Evolutionary conservation across 2,113 vertebrate genomes (phyloP), one percentile per base, ranked within the genome.

Genomic region (Oceanites oceanicus): DNA sequence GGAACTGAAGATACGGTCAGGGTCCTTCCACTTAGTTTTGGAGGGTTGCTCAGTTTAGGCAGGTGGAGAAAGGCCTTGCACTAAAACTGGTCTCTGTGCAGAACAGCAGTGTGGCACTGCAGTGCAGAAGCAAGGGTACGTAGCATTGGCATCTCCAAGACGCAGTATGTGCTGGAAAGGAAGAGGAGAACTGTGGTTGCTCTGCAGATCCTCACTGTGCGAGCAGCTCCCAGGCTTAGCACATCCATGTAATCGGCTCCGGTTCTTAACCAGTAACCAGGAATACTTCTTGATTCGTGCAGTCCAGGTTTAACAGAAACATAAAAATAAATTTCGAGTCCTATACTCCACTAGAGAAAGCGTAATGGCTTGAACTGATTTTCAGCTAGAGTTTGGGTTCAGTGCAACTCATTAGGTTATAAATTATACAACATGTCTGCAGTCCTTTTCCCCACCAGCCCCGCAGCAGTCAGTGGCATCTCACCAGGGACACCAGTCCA

Each of bases 201-300:
- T 53, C 38, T 67, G n/a, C 13, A 12, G 20, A 50, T 74, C 17
- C 10, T 81, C 1, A 0, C 44, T 59, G 47, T 84, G 38, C 27
- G 15, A 59, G 40, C 29, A 61, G 61, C 38, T 93, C 47, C 56
- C 4, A 7, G 38, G 50, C 45, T 56, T 75, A 44, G 36, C 36
- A 26, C 2, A 0, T 47, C 40, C 23, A 56, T 88, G 42, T 32
- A 1, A 0, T 6, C 32, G 38, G n/a, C 36, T 73, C 50, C 7
- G 2, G 42, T 71, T 74, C 87, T 75, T 71, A 71, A 77, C 52
- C 47, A 55, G n/a, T 70, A 50, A 63, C 29, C 11, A 77, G n/a
- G 36, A 91, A 61, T 72, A n/a, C 9, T 73, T 21, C 55, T 77
- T 61, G 53, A 80, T 71, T 83, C 40, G 34, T 27, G 6, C 44